phyloP scores from a whole-genome alignment of 2,113 vertebrate genomes.

The Dasyornis broadbenti region DNA sequence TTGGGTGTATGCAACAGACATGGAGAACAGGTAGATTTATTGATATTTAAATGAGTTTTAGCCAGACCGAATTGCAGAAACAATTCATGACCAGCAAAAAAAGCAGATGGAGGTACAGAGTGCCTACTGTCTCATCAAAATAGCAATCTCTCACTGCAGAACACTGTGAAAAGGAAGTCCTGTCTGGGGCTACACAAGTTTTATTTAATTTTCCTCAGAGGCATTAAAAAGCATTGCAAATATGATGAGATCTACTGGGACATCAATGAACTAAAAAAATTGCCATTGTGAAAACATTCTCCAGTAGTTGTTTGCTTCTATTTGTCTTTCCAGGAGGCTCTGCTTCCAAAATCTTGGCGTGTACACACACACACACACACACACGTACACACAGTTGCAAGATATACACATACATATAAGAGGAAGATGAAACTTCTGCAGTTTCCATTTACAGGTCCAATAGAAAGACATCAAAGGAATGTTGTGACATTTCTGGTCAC shows the following conservation, averaged over 20 bases:
- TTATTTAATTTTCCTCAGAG: neutral
- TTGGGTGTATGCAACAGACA: too few relatives aligned
- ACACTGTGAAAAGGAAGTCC: neutral
- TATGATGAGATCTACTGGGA: neutral
- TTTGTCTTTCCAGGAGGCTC: neutral
- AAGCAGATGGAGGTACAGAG: neutral
- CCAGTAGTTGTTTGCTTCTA: neutral
- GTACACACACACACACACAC: neutral
- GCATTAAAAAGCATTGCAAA: neutral
- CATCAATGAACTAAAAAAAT: neutral
- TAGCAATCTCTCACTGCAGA: neutral
- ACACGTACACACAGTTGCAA: neutral
- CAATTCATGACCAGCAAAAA: neutral
- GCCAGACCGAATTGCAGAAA: neutral
- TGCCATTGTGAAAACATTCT: neutral
- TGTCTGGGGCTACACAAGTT: neutral
- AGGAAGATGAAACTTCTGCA: neutral
- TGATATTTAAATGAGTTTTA: neutral
- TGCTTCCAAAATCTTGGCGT: neutral
- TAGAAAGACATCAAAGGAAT: neutral
- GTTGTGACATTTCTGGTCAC: constrained; percentile 3
- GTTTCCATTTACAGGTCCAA: neutral
- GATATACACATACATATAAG: neutral
- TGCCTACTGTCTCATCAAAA: neutral
- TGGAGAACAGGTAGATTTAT: neutral